These are phyloP conservation scores for Manis javanica DNA, from an alignment of 2,797 vertebrate genomes.

Conservation along the genomic window DNA sequence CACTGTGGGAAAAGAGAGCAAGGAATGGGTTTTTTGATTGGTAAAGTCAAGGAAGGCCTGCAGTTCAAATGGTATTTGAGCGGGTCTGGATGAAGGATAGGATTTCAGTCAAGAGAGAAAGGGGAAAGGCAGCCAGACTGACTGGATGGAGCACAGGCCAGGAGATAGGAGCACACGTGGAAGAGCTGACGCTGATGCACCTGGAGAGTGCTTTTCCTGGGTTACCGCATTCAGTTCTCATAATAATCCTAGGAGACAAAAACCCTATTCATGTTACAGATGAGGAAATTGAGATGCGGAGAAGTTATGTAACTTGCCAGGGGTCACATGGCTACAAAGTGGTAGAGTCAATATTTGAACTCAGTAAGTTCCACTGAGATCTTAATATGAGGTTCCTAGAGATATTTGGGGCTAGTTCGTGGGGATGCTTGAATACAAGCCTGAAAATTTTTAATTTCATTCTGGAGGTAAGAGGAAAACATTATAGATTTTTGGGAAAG, in stretches of 20 bases:
- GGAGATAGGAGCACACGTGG: fast-evolving
- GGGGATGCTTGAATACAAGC: not conserved
- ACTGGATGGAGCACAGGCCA: not conserved
- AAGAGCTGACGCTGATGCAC: not conserved
- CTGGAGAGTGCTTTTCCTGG: fast-evolving
- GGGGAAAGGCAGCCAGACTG: not conserved
- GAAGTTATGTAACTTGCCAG: not conserved
- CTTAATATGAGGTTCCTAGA: not conserved
- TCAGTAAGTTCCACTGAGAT: not conserved
- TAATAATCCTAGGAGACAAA: not conserved
- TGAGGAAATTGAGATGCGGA: not conserved
- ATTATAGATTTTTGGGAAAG: not conserved
- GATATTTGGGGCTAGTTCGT: not conserved
- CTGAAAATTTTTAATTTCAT: not conserved
- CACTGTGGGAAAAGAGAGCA: not conserved
- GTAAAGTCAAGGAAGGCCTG: constrained; percentile 6
- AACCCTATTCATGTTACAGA: not conserved
- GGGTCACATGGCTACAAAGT: not conserved
- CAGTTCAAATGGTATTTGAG: constrained; percentile 43
- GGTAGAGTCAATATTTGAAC: not conserved
- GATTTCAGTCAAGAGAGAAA: not conserved
- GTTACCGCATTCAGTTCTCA: fast-evolving
- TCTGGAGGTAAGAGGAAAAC: not conserved
- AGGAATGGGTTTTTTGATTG: constrained; percentile 1
- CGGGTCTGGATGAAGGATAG: not conserved